Conservation (phyloP, 2,888 invertebrate species). For the Chloroclysta siterata region DNA sequence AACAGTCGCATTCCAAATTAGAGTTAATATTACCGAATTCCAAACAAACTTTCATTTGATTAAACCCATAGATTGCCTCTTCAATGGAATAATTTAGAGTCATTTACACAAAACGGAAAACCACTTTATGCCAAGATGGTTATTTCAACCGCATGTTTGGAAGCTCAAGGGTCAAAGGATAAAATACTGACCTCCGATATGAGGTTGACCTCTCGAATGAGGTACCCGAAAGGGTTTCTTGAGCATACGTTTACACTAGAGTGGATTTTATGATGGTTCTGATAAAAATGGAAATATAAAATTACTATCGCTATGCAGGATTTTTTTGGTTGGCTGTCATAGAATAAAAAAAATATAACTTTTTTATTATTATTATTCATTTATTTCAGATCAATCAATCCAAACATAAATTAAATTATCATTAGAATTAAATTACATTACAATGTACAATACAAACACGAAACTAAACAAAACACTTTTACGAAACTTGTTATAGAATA, state of each 20-base stretch:
- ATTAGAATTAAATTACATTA: too few relatives aligned
- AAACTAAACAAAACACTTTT: too few relatives aligned
- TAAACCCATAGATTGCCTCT: too few relatives aligned
- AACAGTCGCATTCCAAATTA: too few relatives aligned
- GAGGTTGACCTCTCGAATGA: constrained; percentile 29
- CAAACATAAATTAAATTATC: too few relatives aligned
- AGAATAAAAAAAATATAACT: background rate
- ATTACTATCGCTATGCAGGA: background rate
- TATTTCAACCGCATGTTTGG: constrained; percentile 35
- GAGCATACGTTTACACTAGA: constrained; percentile 33
- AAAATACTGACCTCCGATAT: constrained; percentile 36
- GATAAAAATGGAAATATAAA: constrained; percentile 35
- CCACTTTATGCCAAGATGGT: constrained; percentile 36
- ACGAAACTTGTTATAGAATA: too few relatives aligned
- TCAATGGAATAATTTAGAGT: constrained; percentile 12
- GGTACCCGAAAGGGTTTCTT: constrained; percentile 26
- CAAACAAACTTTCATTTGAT: too few relatives aligned
- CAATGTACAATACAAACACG: too few relatives aligned
- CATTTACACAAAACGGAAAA: constrained; percentile 26
- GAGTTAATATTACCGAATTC: too few relatives aligned
- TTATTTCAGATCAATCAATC: too few relatives aligned
- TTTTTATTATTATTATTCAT: too few relatives aligned
- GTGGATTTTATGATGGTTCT: constrained; percentile 37
- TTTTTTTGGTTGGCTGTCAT: background rate
- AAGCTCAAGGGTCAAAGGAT: constrained; percentile 31